phyloP scores from a whole-genome alignment of 2,888 invertebrate genomes.

The Pollenia griseotomentosa region DNA sequence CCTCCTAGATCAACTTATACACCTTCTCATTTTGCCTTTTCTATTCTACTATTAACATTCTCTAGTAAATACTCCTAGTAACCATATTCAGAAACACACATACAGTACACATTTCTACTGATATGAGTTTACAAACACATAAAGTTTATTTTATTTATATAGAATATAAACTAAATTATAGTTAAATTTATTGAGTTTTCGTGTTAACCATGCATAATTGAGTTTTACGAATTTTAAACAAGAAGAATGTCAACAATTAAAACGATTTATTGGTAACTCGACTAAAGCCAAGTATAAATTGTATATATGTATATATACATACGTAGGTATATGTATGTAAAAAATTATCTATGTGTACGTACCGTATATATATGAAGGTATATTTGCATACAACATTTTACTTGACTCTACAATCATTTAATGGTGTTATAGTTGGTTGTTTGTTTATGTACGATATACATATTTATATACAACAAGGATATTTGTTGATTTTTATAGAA shows the following conservation, averaged over 20 bases:
- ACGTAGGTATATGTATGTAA: neutral
- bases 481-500: slow-evolving; percentile 60
- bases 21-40: slow-evolving; percentile 20
- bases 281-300: slow-evolving; percentile 59
- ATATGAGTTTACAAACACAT: slow-evolving; percentile 4
- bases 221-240: slow-evolving; percentile 78
- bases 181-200: slow-evolving; percentile 83
- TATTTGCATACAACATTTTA: slow-evolving; percentile 26
- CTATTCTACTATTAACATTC: neutral
- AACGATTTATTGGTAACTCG: slow-evolving; percentile 74
- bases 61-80: neutral
- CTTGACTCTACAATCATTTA: neutral
- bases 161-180: slow-evolving; percentile 77
- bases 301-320: neutral
- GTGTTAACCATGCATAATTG: slow-evolving; percentile 83
- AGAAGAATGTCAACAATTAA: slow-evolving; percentile 76
- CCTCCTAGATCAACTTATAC: neutral
- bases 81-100: neutral
- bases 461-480: slow-evolving; percentile 39
- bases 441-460: slow-evolving; percentile 10
- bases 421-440: slow-evolving; percentile 8
- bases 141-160: slow-evolving; percentile 57
- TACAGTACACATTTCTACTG: neutral
- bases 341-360: neutral
- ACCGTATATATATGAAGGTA: neutral